Evolutionary conservation across 2,888 invertebrate genomes (phyloP).

Genomic region (Leptopilina syphax): DNA sequence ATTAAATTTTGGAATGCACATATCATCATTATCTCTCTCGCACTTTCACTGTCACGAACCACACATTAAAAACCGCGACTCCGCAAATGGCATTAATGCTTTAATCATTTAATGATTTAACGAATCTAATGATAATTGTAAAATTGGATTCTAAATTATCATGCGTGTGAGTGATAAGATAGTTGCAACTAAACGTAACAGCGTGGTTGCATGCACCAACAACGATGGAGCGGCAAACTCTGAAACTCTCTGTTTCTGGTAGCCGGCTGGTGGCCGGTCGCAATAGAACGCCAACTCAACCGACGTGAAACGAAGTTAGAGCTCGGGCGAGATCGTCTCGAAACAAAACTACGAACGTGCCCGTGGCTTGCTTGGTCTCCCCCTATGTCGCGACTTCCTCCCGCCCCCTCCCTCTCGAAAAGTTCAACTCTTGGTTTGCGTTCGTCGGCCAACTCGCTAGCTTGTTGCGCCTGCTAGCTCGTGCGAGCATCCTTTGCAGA

Average conservation of each 20-base stretch:
- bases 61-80: slow-evolving; percentile 41
- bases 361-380: slow-evolving; percentile 43
- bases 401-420: slow-evolving; percentile 12
- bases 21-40: slow-evolving; percentile 27
- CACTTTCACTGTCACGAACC: slow-evolving; percentile 40
- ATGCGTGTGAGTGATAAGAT: slow-evolving; percentile 33
- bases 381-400: slow-evolving; percentile 39
- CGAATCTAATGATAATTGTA: background rate
- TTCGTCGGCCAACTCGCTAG: slow-evolving; percentile 21
- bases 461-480: slow-evolving; percentile 41
- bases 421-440: slow-evolving; percentile 7
- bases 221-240: slow-evolving; percentile 73
- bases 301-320: slow-evolving; percentile 61
- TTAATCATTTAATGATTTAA: background rate
- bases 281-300: slow-evolving; percentile 61
- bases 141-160: background rate
- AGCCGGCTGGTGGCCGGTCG: slow-evolving; percentile 68
- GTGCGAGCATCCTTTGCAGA: slow-evolving; percentile 40
- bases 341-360: slow-evolving; percentile 64
- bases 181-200: slow-evolving; percentile 49
- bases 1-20: background rate
- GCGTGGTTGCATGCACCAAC: slow-evolving; percentile 65
- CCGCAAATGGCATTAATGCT: slow-evolving; percentile 6
- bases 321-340: slow-evolving; percentile 68
- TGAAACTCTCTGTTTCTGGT: slow-evolving; percentile 54